A percentile compares a stretch with the other conserved stretches of the same genome.
phyloP scores from a whole-genome alignment of 2,113 vertebrate species.

The Ptilorrhoa leucosticta region DNA sequence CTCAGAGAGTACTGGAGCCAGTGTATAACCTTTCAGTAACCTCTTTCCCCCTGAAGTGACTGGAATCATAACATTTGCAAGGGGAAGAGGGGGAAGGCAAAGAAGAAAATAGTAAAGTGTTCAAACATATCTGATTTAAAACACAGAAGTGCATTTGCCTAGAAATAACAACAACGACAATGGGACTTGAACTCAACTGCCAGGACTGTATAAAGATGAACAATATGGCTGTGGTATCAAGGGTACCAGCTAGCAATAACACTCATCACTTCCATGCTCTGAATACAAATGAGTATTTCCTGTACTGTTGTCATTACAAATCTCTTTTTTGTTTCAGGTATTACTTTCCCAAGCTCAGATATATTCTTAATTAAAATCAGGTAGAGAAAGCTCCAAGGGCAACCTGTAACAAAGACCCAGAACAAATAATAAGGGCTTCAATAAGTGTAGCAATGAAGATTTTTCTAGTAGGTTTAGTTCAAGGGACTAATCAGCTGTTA shows the following conservation, averaged over 20 bases:
- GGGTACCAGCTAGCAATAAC: not conserved
- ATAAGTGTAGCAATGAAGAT: not conserved
- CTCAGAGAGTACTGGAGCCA: not conserved
- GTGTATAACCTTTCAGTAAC: not conserved
- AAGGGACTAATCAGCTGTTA: not conserved
- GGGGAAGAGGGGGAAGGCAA: not conserved
- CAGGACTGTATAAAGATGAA: not conserved
- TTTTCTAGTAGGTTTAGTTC: not conserved
- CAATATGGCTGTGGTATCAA: not conserved
- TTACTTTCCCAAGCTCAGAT: slow-evolving; percentile 6
- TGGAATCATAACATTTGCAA: not conserved
- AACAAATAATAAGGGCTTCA: not conserved
- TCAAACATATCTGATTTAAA: not conserved
- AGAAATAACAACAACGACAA: not conserved
- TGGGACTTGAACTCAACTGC: not conserved
- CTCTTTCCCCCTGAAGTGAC: not conserved
- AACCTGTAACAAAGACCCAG: not conserved
- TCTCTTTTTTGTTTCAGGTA: not conserved
- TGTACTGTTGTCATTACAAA: not conserved
- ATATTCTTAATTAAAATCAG: slow-evolving; percentile 30
- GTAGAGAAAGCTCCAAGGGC: not conserved
- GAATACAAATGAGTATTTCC: slow-evolving; percentile 5
- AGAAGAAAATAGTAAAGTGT: not conserved
- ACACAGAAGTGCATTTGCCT: not conserved
- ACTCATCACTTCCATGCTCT: not conserved